Evolutionary conservation across 2,113 vertebrate species (phyloP).

Genomic region (Sebastes schlegelii): DNA sequence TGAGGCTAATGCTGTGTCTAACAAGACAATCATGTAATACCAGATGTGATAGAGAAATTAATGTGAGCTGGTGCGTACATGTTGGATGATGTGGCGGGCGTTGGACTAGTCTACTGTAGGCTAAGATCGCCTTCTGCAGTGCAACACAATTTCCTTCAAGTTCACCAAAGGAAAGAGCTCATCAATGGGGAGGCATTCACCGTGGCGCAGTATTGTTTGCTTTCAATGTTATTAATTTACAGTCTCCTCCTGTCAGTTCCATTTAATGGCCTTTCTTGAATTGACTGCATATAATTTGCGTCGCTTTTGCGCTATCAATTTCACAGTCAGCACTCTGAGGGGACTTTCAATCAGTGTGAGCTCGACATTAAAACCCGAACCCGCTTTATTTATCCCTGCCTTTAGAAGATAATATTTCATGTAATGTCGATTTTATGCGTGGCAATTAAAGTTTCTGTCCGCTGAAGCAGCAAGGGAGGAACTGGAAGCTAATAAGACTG

Average conservation of each 20-base stretch:
- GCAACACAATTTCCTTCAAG: conserved; percentile 1
- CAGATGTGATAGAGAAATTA: conserved; percentile 27
- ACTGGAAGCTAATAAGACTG: conserved; percentile 60
- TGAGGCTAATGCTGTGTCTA: conserved; percentile 12
- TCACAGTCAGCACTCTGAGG: conserved; percentile 75
- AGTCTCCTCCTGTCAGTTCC: conserved; percentile 45
- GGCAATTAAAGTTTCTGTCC: conserved; percentile 74
- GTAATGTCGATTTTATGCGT: conserved; percentile 75
- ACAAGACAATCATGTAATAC: conserved; percentile 35
- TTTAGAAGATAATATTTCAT: conserved; percentile 74
- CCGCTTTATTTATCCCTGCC: conserved; percentile 72
- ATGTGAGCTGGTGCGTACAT: background rate
- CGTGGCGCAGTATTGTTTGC: conserved; percentile 20
- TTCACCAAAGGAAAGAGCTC: conserved; percentile 21
- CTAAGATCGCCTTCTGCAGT: conserved; percentile 28
- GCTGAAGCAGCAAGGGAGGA: conserved; percentile 66
- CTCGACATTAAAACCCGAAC: conserved; percentile 60
- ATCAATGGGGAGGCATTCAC: background rate
- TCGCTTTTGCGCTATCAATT: conserved; percentile 61
- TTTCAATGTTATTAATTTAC: conserved; percentile 46
- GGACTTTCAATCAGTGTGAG: conserved; percentile 72
- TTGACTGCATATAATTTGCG: conserved; percentile 69
- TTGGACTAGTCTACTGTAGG: background rate
- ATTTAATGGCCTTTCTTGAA: conserved; percentile 45
- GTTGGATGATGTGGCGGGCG: background rate